A percentile compares a stretch with the other conserved stretches of the same genome.
phyloP scores from a whole-genome alignment of 1,140 invertebrate genomes.

The Eupeodes corollae region DNA sequence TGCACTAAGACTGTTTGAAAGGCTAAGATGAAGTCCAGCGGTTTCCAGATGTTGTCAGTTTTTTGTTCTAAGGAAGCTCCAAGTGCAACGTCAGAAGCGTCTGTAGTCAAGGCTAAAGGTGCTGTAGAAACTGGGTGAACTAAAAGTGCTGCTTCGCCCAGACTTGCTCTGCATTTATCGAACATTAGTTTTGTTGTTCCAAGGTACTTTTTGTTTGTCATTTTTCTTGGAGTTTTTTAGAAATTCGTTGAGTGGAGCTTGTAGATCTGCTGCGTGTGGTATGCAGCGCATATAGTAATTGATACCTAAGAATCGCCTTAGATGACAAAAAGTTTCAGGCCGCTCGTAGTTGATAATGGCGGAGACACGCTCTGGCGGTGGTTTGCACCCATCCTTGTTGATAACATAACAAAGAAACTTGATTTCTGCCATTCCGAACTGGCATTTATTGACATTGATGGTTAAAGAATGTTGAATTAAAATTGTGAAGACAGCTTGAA shows the following conservation, averaged over 20 bases:
- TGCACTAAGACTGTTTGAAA: constrained; percentile 17
- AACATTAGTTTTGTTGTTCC: neutral
- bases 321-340: constrained; percentile 15
- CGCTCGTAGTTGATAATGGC: constrained; percentile 13
- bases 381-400: constrained; percentile 6
- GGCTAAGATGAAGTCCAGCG: constrained; percentile 2
- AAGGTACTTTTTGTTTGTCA: constrained; percentile 12
- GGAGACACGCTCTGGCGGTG: constrained; percentile 10
- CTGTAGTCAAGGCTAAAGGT: neutral
- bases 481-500: constrained; percentile 10
- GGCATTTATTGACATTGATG: constrained; percentile 22
- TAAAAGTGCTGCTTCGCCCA: neutral
- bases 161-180: too few relatives aligned
- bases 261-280: constrained; percentile 17
- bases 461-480: constrained; percentile 11
- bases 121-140: neutral
- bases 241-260: constrained; percentile 12
- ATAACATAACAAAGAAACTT: constrained; percentile 15
- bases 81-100: neutral
- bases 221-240: constrained; percentile 14
- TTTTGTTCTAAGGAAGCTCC: neutral
- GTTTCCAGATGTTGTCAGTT: neutral
- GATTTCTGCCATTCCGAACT: constrained; percentile 16
- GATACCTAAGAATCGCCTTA: constrained; percentile 26
- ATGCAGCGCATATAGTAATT: constrained; percentile 28